phyloP scores from a whole-genome alignment of 2,797 vertebrate genomes.

The Buphagus erythrorhynchus region DNA sequence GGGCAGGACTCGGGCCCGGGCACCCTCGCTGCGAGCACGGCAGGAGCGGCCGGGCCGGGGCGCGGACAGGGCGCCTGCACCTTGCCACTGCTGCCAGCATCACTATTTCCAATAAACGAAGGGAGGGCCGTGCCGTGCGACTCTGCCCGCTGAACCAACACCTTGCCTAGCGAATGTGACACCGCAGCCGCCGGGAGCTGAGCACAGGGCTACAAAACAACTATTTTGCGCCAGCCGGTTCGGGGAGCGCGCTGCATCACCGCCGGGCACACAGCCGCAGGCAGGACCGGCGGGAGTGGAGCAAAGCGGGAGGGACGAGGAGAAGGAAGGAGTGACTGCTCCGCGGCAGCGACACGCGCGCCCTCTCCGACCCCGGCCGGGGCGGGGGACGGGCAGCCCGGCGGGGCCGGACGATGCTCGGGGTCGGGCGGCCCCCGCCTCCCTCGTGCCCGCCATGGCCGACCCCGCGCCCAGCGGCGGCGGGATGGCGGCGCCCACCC shows the following conservation, averaged over 20 bases:
- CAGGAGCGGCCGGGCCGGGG: not conserved
- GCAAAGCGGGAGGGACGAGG: not conserved
- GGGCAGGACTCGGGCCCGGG: not conserved
- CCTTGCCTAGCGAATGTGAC: rapidly evolving
- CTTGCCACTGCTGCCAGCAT: rapidly evolving
- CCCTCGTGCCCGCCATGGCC: not conserved
- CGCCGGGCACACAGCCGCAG: rapidly evolving
- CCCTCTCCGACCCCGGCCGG: not conserved
- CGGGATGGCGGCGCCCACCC: not conserved
- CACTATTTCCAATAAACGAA: rapidly evolving
- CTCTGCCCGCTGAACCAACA: rapidly evolving
- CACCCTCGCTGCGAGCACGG: rapidly evolving
- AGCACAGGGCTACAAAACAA: rapidly evolving
- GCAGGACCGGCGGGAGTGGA: not conserved
- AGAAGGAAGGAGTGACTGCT: not conserved
- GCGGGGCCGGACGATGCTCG: not conserved
- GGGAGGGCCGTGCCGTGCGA: rapidly evolving
- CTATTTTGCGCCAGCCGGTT: not conserved
- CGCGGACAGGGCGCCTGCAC: rapidly evolving
- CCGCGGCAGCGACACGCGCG: not conserved
- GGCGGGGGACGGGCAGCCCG: not conserved
- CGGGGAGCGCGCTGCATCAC: not conserved
- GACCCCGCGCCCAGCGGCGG: not conserved
- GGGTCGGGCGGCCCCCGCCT: not conserved
- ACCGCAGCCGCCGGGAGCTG: not conserved